Evolutionary conservation across 2,113 vertebrate genomes (phyloP), one percentile per base, ranked within the genome.

Genomic region (Gopherus flavomarginatus): DNA sequence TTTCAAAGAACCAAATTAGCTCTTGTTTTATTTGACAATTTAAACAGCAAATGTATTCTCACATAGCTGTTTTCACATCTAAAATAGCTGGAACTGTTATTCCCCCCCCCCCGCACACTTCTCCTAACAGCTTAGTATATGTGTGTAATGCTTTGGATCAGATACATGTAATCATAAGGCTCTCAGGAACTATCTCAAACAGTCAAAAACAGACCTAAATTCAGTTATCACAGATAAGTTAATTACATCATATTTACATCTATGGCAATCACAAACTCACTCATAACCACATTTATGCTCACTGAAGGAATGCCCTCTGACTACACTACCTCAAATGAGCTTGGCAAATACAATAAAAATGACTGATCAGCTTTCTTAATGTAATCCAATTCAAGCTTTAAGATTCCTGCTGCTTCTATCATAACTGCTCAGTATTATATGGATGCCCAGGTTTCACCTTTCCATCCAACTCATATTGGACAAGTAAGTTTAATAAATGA

Each of bases 261-360:
- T 85, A 6, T 56, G 79, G 69, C 62, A 91, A 72, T 86, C 62
- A 87, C 16, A 82, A 93, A 81, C 11, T 26, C 83, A 69, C 65
- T 84, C 35, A 82, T 21, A 86, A 54, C 13, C 47, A 85, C 27
- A 82, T 2, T 88, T 96, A 57, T 53, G 78, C n/a, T 57, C 57
- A 79, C 78, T 78, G 94, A 69, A 79, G 57, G 78, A 85, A 89
- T 29, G 83, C 50, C 80, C 77, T 90, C 69, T 93, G 54, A 44
- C 21, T 72, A 42, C 69, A 78, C 38, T 88, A 81, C 79, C 50
- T 83, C 62, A 77, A 81, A 83, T 62, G 50, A 87, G 29, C 82
- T 83, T 92, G n/a, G 49, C 86, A 96, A 96, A 95, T 52, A 90
- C 8, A 77, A 62, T 54, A 49, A 24, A 2, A 90, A 35, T 44